phyloP scores from a whole-genome alignment of 1,140 invertebrate species.

The Dinoponera quadriceps region DNA sequence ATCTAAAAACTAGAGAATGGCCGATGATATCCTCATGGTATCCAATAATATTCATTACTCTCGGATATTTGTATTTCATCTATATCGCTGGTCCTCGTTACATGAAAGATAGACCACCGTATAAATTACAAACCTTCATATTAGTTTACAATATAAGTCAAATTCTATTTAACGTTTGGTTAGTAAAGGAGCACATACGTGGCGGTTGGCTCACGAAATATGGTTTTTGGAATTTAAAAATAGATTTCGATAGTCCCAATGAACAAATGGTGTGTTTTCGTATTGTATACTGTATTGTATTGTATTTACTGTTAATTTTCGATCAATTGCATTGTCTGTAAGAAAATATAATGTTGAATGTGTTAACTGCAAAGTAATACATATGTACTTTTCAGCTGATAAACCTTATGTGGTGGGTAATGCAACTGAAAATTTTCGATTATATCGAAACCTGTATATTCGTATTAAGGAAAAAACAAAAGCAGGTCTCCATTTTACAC shows the following conservation, averaged over 20 bases:
- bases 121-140: conserved; percentile 86
- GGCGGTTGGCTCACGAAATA: conserved; percentile 67
- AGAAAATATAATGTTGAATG: conserved; percentile 37
- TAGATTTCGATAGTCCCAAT: neutral
- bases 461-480: conserved; percentile 88
- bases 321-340: neutral
- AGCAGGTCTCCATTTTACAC: conserved; percentile 89
- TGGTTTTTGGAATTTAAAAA: neutral
- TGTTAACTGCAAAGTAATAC: neutral
- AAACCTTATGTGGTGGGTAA: conserved; percentile 75
- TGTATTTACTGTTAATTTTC: neutral
- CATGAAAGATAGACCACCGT: conserved; percentile 88
- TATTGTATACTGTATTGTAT: neutral
- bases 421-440: conserved; percentile 78
- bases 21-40: conserved; percentile 85
- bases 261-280: neutral
- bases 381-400: conserved; percentile 69
- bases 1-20: conserved; percentile 86
- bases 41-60: conserved; percentile 83
- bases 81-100: conserved; percentile 84
- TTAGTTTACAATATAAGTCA: conserved; percentile 88
- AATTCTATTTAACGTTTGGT: conserved; percentile 84
- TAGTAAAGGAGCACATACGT: conserved; percentile 81
- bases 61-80: conserved; percentile 85
- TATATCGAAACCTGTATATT: conserved; percentile 87